A percentile compares a stretch with the other conserved stretches of the same genome.
phyloP scores from a whole-genome alignment of 1,140 invertebrate species.

The Drosophila sproati region DNA sequence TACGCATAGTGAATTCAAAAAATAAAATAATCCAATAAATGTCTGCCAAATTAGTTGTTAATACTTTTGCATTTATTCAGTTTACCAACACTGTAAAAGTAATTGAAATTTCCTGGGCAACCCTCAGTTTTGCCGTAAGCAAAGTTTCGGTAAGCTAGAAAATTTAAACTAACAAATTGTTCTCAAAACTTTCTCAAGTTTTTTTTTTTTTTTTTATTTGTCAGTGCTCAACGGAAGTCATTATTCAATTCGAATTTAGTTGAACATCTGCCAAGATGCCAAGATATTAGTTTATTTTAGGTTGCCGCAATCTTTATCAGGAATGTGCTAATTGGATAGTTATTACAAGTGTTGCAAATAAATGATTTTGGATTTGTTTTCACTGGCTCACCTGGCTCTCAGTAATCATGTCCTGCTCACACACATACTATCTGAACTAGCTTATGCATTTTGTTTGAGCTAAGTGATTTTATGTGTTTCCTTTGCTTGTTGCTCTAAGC shows the following conservation, averaged over 20 bases:
- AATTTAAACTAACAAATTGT: not conserved
- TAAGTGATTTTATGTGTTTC: not conserved
- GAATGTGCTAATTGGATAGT: no score
- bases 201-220: not conserved
- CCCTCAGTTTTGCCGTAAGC: not conserved
- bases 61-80: not conserved
- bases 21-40: no score
- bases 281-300: not conserved
- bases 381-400: no score
- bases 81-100: not conserved
- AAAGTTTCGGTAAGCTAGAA: not conserved
- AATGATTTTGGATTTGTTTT: no score
- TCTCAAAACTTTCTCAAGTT: not conserved
- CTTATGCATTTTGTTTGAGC: no score
- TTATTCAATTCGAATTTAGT: conserved; percentile 67
- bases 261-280: conserved; percentile 17
- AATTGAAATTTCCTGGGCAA: not conserved
- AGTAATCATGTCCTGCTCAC: no score
- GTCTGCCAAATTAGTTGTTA: no score
- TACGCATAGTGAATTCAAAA: no score
- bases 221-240: conserved; percentile 49
- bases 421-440: no score
- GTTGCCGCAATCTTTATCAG: no score
- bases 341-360: no score
- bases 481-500: not conserved